Percentiles rank a stretch among this genome's conserved stretches.
Conservation (phyloP, 2,113 vertebrate genomes). For the Glaucomys volans region DNA sequence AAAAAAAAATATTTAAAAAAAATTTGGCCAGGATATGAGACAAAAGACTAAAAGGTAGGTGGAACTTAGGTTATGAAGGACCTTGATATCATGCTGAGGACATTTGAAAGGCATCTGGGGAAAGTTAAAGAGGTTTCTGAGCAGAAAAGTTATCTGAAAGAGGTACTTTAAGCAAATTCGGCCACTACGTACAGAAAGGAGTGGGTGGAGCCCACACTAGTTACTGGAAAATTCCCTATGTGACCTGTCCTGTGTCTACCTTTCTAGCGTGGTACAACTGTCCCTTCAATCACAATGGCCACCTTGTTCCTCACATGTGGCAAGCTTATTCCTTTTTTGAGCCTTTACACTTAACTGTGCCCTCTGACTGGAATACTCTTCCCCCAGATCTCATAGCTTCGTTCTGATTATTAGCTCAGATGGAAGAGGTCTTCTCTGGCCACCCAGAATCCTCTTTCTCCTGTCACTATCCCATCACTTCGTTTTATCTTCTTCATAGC, state of each 20-base stretch:
- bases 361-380: neutral
- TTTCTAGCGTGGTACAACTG: neutral
- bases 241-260: neutral
- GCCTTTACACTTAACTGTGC: neutral
- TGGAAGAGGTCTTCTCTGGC: constrained; percentile 1
- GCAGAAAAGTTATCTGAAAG: neutral
- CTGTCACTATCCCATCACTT: neutral
- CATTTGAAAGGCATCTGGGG: neutral
- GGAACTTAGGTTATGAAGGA: constrained; percentile 1
- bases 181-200: constrained; percentile 18
- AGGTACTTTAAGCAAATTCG: constrained; percentile 1
- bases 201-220: neutral
- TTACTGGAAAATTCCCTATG: neutral
- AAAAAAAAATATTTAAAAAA: too few species aligned
- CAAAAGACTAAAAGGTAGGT: neutral
- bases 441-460: neutral
- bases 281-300: neutral
- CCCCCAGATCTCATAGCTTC: neutral
- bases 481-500: neutral
- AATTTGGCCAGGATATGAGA: neutral
- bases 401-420: neutral
- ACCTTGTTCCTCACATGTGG: neutral
- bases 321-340: constrained; percentile 20
- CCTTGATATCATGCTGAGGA: neutral
- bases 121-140: constrained; percentile 49